Conservation (phyloP, 2,888 invertebrate genomes). For the Zhengitettix transpicula region DNA sequence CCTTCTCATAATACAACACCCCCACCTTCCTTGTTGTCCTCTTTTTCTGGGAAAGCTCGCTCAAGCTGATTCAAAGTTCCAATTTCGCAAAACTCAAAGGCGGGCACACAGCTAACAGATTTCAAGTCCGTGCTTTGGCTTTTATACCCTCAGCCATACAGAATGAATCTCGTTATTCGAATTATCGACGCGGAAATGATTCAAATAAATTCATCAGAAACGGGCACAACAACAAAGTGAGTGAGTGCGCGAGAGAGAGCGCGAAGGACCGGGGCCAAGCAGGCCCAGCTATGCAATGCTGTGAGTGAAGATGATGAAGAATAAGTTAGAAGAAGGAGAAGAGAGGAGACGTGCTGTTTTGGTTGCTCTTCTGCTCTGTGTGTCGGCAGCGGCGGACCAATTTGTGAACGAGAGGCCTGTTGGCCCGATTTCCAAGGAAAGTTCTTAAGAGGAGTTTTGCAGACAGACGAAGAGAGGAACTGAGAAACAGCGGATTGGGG, state of each 20-base stretch:
- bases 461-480: neutral
- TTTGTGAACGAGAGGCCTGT: neutral
- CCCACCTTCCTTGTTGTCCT: too few species aligned
- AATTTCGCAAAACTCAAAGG: constrained; percentile 7
- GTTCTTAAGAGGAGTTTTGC: neutral
- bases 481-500: neutral
- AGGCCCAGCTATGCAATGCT: too few species aligned
- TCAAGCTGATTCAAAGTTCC: constrained; percentile 4
- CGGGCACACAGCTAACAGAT: constrained; percentile 1
- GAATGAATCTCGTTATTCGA: constrained; percentile 11
- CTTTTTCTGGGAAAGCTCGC: neutral
- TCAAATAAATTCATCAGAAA: constrained; percentile 11
- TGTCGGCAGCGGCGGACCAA: neutral
- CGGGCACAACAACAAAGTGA: constrained; percentile 5
- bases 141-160: neutral
- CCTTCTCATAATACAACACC: neutral
- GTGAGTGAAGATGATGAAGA: neutral
- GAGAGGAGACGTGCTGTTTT: neutral
- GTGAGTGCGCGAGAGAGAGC: neutral
- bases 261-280: too few species aligned
- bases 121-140: neutral
- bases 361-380: neutral
- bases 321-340: neutral
- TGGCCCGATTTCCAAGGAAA: neutral
- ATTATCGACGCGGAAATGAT: constrained; percentile 10